Percentiles rank a stretch among this genome's conserved stretches.
These are phyloP conservation scores for Papilio xuthus DNA, from an alignment of 1,140 invertebrate genomes.

Conservation along the genomic window DNA sequence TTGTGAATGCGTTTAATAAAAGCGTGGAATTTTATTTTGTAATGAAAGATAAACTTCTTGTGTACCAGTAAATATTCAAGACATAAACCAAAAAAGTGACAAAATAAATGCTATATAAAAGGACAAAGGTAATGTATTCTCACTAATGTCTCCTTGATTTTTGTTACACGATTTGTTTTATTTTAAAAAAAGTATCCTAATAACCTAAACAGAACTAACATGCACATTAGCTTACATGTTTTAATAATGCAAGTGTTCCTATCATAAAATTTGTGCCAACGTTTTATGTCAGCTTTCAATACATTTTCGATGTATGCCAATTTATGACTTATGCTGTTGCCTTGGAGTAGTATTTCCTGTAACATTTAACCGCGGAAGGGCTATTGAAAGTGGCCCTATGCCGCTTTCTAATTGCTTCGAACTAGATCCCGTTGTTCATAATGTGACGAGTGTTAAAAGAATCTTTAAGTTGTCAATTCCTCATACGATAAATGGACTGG, in stretches of 20 bases:
- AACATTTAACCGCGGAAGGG: conserved; percentile 21
- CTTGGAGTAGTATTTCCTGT: conserved; percentile 25
- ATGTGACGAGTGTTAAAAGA: not conserved
- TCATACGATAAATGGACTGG: not conserved
- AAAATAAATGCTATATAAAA: not conserved
- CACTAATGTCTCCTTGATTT: not conserved
- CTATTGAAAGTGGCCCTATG: conserved; percentile 50
- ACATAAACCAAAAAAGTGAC: not conserved
- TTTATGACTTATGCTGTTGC: not conserved
- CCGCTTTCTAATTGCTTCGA: conserved; percentile 48
- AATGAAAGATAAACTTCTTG: not conserved
- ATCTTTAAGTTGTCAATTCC: not conserved
- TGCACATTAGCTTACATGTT: not conserved
- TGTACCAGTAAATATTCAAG: not conserved
- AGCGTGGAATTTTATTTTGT: not conserved
- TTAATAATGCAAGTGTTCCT: not conserved
- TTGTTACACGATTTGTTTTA: not conserved
- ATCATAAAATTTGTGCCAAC: conserved; percentile 21
- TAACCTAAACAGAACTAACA: not conserved
- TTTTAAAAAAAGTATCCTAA: not conserved
- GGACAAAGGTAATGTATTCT: not conserved
- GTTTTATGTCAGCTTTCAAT: conserved; percentile 22
- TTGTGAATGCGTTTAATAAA: not conserved
- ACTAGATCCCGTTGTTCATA: conserved; percentile 9
- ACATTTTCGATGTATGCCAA: not conserved